A percentile compares a stretch with the other conserved stretches of the same genome.
These are phyloP conservation scores for Rosalia funebris DNA, from an alignment of 2,888 invertebrate species.

Conservation along the genomic window DNA sequence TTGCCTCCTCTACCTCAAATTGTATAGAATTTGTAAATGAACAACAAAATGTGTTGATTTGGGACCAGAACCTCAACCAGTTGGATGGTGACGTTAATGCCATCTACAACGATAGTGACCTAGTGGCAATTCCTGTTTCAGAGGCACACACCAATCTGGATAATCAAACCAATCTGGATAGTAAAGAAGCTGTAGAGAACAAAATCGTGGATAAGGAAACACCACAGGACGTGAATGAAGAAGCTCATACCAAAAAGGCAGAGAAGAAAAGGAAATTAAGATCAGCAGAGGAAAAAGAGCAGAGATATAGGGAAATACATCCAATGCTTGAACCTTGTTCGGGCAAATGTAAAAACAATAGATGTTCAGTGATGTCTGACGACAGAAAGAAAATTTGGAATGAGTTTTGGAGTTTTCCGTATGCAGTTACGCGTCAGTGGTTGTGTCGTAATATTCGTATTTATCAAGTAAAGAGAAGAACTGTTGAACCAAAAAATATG, in stretches of 20 bases:
- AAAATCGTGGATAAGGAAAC: neutral
- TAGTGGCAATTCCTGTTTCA: neutral
- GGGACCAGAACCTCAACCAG: neutral
- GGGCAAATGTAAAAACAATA: slow-evolving; percentile 10
- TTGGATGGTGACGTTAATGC: neutral
- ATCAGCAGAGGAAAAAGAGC: slow-evolving; percentile 9
- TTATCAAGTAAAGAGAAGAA: slow-evolving; percentile 15
- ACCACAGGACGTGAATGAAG: neutral
- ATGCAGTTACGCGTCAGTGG: slow-evolving; percentile 19
- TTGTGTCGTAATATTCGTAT: slow-evolving; percentile 17
- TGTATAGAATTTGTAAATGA: neutral
- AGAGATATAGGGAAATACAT: slow-evolving; percentile 19
- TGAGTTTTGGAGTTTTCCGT: neutral
- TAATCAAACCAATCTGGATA: neutral
- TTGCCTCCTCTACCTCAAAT: neutral
- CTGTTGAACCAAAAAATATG: slow-evolving; percentile 9
- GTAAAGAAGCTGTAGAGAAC: neutral
- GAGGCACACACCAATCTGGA: neutral
- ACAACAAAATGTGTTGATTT: neutral
- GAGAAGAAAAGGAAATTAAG: slow-evolving; percentile 19
- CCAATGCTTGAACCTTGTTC: slow-evolving; percentile 14
- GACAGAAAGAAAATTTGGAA: slow-evolving; percentile 11
- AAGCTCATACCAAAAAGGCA: neutral
- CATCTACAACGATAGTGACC: neutral
- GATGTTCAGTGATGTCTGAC: slow-evolving; percentile 6